Conservation (phyloP, 1,140 invertebrate species). For the Batillaria attramentaria region DNA sequence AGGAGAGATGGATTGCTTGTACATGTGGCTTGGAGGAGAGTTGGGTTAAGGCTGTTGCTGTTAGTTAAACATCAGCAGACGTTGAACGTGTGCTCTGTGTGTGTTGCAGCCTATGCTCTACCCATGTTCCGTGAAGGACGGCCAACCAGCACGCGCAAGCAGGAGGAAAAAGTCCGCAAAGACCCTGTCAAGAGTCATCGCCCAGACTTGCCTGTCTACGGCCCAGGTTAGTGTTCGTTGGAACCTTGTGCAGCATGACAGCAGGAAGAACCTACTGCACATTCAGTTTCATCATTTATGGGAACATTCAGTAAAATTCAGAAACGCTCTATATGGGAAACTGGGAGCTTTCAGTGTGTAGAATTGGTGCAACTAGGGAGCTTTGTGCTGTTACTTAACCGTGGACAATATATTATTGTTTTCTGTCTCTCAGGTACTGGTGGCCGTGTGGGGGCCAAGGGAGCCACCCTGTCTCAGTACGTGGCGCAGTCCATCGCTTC, state of each 20-base stretch:
- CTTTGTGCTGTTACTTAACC: neutral
- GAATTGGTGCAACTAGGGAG: neutral
- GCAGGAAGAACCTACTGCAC: too few species aligned
- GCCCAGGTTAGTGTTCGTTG: constrained; percentile 76
- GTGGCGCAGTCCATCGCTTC: constrained; percentile 96
- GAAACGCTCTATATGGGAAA: too few species aligned
- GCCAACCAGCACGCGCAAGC: constrained; percentile 89
- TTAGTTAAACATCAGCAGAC: too few species aligned
- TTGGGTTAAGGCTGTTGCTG: too few species aligned
- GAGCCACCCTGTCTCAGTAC: constrained; percentile 96
- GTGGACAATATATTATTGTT: neutral
- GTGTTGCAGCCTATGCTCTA: constrained; percentile 85
- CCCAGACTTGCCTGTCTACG: constrained; percentile 96
- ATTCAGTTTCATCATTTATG: too few species aligned
- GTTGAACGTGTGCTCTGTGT: neutral
- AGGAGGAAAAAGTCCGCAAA: constrained; percentile 91
- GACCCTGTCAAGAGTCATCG: constrained; percentile 93
- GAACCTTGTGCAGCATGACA: too few species aligned
- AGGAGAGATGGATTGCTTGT: too few species aligned
- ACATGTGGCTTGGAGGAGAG: too few species aligned
- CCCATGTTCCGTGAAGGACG: constrained; percentile 96
- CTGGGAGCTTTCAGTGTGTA: too few species aligned
- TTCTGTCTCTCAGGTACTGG: constrained; percentile 80
- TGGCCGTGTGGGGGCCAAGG: constrained; percentile 94
- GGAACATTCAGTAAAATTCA: too few species aligned